phyloP scores from a whole-genome alignment of 53 echinoderm and acorn worm species.

The Arbacia lixula region DNA sequence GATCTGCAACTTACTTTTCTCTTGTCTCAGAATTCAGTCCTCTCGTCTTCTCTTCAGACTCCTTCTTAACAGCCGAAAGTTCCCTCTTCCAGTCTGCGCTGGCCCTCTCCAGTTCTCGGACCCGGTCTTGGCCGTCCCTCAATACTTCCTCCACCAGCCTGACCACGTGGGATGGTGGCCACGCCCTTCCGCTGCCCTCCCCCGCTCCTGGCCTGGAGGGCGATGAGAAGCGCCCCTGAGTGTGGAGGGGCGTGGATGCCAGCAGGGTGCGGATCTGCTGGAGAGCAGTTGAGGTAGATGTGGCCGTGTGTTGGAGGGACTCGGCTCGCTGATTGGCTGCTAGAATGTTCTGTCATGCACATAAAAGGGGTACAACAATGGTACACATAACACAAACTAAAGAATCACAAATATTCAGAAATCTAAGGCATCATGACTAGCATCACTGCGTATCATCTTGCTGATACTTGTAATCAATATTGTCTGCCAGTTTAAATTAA shows the following conservation, averaged over 20 bases:
- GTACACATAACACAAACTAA: too few species aligned
- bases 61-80: slow-evolving; percentile 48
- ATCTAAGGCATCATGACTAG: too few species aligned
- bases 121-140: slow-evolving; percentile 26
- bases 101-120: slow-evolving; percentile 51
- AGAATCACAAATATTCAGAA: too few species aligned
- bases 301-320: slow-evolving; percentile 37
- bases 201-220: slow-evolving; percentile 4
- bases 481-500: too few species aligned
- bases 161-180: slow-evolving; percentile 50
- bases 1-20: slow-evolving; percentile 47
- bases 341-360: slow-evolving; percentile 23
- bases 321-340: slow-evolving; percentile 28
- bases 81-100: slow-evolving; percentile 51
- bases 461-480: too few species aligned
- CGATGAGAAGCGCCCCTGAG: slow-evolving; percentile 13
- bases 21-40: slow-evolving; percentile 44
- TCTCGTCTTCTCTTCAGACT: slow-evolving; percentile 59
- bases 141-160: slow-evolving; percentile 58
- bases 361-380: too few species aligned
- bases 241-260: not conserved
- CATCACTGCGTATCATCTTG: too few species aligned
- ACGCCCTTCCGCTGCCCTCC: not conserved
- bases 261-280: slow-evolving; percentile 42
- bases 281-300: slow-evolving; percentile 3